phyloP scores from a whole-genome alignment of 2,113 vertebrate species.

The Gnathonemus echidnorhynchus region DNA sequence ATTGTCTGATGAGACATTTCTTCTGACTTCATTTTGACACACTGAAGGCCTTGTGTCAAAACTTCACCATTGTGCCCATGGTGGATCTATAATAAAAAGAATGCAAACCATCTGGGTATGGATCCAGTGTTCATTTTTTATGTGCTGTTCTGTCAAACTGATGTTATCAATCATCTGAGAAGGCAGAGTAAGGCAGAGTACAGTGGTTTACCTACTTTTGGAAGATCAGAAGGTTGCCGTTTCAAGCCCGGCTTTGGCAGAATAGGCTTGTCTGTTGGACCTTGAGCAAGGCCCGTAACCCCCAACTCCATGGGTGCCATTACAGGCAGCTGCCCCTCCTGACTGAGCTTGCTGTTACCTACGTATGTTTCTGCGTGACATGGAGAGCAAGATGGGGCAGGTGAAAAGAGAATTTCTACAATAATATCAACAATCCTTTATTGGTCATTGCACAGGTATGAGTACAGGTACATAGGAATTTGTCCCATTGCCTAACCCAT shows the following conservation, averaged over 20 bases:
- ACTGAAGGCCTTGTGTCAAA: too few relatives aligned
- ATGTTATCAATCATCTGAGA: neutral
- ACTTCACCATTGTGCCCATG: neutral
- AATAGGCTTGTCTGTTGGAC: neutral
- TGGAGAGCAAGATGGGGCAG: neutral
- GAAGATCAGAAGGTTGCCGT: neutral
- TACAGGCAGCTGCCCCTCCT: neutral
- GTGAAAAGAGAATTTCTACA: too few relatives aligned
- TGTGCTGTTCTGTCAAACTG: neutral
- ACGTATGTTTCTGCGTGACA: neutral
- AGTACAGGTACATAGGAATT: too few relatives aligned
- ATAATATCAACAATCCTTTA: too few relatives aligned
- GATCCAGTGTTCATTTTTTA: neutral
- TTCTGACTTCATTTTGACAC: too few relatives aligned
- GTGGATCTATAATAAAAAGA: neutral
- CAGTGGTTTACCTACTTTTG: neutral
- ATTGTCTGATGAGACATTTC: too few relatives aligned
- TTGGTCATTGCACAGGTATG: too few relatives aligned
- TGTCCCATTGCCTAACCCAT: too few relatives aligned
- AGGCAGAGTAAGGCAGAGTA: too few relatives aligned
- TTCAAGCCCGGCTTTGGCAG: neutral
- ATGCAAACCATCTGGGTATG: neutral
- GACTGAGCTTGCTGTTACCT: neutral
- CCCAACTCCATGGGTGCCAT: neutral
- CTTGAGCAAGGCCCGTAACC: neutral